phyloP scores from a whole-genome alignment of 2,888 invertebrate genomes.

The Diarsia dahlii region DNA sequence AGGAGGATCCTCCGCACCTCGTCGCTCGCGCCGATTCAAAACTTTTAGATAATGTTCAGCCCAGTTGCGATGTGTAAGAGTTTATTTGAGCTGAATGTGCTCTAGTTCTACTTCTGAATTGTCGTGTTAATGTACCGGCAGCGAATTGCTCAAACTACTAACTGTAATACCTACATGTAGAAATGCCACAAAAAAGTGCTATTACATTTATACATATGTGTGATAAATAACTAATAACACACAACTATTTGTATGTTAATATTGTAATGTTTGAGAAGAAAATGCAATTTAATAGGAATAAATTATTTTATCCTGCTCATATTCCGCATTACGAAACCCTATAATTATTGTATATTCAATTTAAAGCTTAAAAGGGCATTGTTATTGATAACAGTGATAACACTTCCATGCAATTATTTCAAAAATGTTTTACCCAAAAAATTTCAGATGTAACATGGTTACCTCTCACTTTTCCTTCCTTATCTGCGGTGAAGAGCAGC shows the following conservation, averaged over 20 bases:
- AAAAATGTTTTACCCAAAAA: background rate
- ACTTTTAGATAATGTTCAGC: slow-evolving; percentile 72
- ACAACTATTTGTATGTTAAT: background rate
- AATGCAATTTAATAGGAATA: background rate
- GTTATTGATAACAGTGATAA: background rate
- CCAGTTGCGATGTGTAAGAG: slow-evolving; percentile 80
- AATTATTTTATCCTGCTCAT: background rate
- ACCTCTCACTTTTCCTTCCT: slow-evolving; percentile 24
- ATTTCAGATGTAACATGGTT: slow-evolving; percentile 24
- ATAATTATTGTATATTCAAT: background rate
- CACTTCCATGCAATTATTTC: background rate
- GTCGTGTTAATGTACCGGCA: slow-evolving; percentile 35
- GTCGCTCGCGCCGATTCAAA: slow-evolving; percentile 72
- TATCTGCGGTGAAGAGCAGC: slow-evolving; percentile 1
- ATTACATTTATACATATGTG: background rate
- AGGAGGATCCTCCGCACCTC: slow-evolving; percentile 80
- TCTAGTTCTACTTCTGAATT: slow-evolving; percentile 51
- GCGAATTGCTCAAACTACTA: slow-evolving; percentile 14
- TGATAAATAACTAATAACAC: background rate
- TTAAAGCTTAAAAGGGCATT: background rate
- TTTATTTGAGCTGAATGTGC: slow-evolving; percentile 46
- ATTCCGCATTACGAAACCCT: background rate
- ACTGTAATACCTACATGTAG: slow-evolving; percentile 24
- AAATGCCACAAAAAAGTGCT: slow-evolving; percentile 1
- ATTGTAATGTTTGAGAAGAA: background rate